Evolutionary conservation across 2,113 vertebrate genomes (phyloP), one percentile per base, ranked within the genome.

Genomic region (Coregonus clupeaformis): DNA sequence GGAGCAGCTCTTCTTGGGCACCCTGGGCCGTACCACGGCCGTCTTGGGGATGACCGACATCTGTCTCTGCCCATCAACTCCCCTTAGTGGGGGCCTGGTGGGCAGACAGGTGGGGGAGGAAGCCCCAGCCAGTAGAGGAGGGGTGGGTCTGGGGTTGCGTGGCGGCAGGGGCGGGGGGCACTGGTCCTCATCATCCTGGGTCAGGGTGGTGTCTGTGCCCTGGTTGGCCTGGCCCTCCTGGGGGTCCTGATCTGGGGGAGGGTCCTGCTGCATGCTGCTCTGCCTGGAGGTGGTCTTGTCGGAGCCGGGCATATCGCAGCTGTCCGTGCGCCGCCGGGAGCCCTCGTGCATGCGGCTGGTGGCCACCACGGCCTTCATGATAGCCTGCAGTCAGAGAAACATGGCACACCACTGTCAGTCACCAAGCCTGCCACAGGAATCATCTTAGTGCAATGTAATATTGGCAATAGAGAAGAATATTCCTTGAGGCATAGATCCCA

Each of bases 321-420:
- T 94, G 89, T 94, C 93, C 0, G 93, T 94, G 7, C 94, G 86
- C 1, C 91, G 80, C 68, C 92, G 88, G 1, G 95, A 92, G 3
- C 94, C 80, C 72, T 96, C 95, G 0, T 94, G 92, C 90, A 94
- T 88, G n/a, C 94, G 93, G 74, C 95, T 89, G 69, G 95, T 96
- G 45, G 94, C 93, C 5, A 96, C 94, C 0, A 94, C 92, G 0
- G 95, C 95, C 79, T 97, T 97, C 94, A 96, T 94, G 71, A 94
- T 95, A 24, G 95, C 95, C 95, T 97, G 84, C 4, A 5, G 57
- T 25, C 0, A n/a, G 22, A 45, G 18, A 72, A 5, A 6, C 18
- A 73, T 14, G 36, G 36, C 18, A 69, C 49, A 71, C 42, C 49
- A 18, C 49, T 52, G 49, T 52, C 5, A 52, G 49, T 14, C 49